Evolutionary conservation across 1,140 invertebrate genomes (phyloP).

Genomic region (Tetramorium alpestre): DNA sequence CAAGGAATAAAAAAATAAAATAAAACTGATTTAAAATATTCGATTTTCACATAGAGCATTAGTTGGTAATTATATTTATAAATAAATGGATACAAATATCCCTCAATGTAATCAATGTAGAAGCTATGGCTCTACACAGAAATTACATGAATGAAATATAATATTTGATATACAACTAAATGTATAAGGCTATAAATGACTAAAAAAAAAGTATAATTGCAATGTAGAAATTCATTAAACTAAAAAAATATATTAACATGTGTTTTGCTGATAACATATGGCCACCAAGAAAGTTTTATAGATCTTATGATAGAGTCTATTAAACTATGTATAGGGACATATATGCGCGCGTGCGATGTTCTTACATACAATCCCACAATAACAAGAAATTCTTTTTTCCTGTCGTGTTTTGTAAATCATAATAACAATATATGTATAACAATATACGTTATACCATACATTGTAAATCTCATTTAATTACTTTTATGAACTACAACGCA

Average conservation of each 20-base stretch:
- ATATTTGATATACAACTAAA: conserved; percentile 8
- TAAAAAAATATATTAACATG: conserved; percentile 38
- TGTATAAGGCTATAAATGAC: conserved; percentile 2
- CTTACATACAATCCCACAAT: neutral
- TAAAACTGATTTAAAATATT: conserved; percentile 17
- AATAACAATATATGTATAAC: neutral
- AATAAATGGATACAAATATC: neutral
- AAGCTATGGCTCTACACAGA: neutral
- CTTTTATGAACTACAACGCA: conserved; percentile 2
- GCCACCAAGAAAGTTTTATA: conserved; percentile 17
- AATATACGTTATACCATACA: neutral
- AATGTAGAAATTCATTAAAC: conserved; percentile 10
- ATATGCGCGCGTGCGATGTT: neutral
- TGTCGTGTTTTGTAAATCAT: neutral
- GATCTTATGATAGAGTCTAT: conserved; percentile 4
- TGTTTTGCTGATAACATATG: conserved; percentile 33
- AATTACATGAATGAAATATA: neutral
- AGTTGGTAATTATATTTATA: conserved; percentile 15
- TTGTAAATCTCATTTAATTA: conserved; percentile 18
- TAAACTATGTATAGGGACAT: neutral
- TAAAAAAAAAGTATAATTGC: conserved; percentile 8
- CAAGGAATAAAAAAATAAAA: conserved; percentile 12
- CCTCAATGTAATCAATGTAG: neutral
- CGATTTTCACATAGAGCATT: conserved; percentile 7
- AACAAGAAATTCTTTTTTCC: neutral